These are phyloP conservation scores for Frankliniella intonsa DNA, from an alignment of 2,888 invertebrate genomes.

Conservation along the genomic window DNA sequence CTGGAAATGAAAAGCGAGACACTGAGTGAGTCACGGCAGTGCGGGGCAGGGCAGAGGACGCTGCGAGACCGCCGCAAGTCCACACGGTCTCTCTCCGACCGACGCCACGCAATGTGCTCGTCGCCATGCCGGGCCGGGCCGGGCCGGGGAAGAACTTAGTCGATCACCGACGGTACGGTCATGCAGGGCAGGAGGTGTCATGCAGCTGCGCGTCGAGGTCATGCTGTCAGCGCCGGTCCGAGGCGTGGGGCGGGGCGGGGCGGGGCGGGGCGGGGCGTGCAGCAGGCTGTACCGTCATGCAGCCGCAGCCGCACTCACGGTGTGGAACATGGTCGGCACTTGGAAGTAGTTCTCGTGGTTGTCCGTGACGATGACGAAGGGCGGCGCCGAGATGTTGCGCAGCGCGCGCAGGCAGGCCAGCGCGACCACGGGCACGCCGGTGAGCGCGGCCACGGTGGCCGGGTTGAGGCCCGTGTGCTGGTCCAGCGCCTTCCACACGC, in stretches of 20 bases:
- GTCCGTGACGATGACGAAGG: constrained; percentile 73
- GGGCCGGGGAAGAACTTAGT: too few relatives aligned
- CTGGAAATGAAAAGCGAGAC: constrained; percentile 9
- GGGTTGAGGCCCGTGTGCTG: constrained; percentile 58
- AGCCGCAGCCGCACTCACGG: constrained; percentile 55
- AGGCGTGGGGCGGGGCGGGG: too few relatives aligned
- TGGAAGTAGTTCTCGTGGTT: constrained; percentile 73
- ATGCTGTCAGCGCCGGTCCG: neutral
- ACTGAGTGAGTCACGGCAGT: neutral
- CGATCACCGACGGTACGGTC: too few relatives aligned
- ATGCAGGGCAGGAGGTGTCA: neutral
- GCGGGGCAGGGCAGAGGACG: neutral
- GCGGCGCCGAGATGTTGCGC: constrained; percentile 76
- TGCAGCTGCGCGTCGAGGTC: neutral
- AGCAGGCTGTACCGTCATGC: neutral
- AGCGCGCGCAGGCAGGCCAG: constrained; percentile 65
- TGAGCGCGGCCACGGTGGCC: constrained; percentile 55
- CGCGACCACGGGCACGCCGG: constrained; percentile 62
- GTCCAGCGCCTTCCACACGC: constrained; percentile 74
- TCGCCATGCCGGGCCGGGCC: too few relatives aligned
- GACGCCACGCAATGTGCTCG: neutral
- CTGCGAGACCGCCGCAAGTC: neutral
- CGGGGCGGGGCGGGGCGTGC: too few relatives aligned
- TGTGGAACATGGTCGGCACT: constrained; percentile 77
- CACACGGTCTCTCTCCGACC: neutral